A percentile compares a stretch with the other conserved stretches of the same genome.
phyloP scores from a whole-genome alignment of 30 jellyfish, hydroid and myxozoan genomes.

The Aurelia coerulea region DNA sequence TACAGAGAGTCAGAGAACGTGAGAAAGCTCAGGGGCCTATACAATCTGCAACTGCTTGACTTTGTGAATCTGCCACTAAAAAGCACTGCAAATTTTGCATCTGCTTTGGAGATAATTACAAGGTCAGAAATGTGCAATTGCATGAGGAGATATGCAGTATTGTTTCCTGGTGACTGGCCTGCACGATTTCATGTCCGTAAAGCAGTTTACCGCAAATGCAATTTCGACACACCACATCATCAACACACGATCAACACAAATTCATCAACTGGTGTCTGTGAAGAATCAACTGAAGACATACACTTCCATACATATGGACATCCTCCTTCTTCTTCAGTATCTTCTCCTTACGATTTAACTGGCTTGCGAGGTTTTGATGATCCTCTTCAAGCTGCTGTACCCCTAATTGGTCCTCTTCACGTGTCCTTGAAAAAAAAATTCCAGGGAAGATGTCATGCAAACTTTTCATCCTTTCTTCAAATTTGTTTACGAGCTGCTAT shows the following conservation, averaged over 20 bases:
- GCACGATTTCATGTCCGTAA: not conserved
- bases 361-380: not conserved
- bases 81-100: not conserved
- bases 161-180: not conserved
- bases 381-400: not conserved
- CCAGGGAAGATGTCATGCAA: slow-evolving; percentile 12
- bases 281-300: not conserved
- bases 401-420: no score
- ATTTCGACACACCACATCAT: not conserved
- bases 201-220: not conserved
- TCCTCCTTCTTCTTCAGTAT: slow-evolving; percentile 1
- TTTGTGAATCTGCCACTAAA: not conserved
- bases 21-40: not conserved
- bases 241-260: not conserved
- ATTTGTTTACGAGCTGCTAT: no score
- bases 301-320: slow-evolving; percentile 1
- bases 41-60: not conserved
- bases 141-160: not conserved
- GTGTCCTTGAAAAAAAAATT: slow-evolving; percentile 1
- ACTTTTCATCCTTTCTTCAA: slow-evolving; percentile 5
- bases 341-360: not conserved
- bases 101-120: not conserved
- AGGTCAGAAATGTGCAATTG: not conserved
- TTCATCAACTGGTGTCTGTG: not conserved
- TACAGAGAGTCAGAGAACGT: not conserved